Evolutionary conservation across 2,113 vertebrate genomes (phyloP).

Genomic region (Xiphophorus maculatus): DNA sequence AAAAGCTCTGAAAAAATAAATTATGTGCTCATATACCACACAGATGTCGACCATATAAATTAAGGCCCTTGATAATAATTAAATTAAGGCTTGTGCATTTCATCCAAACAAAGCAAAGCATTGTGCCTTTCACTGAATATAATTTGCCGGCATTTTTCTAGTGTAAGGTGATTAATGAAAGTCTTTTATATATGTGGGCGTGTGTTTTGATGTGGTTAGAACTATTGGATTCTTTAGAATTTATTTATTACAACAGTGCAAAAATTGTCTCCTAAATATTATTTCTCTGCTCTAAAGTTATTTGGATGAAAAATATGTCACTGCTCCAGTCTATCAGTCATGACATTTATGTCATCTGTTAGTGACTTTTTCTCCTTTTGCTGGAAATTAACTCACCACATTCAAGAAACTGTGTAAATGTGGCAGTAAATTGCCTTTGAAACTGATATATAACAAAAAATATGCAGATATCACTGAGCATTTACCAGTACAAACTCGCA

Average conservation of each 20-base stretch:
- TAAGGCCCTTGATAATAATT: too few species aligned
- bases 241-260: neutral
- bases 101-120: too few species aligned
- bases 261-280: neutral
- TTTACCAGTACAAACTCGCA: neutral
- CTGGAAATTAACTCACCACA: constrained; percentile 5
- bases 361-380: neutral
- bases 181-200: too few species aligned
- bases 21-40: too few species aligned
- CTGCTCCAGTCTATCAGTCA: constrained; percentile 18
- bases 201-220: too few species aligned
- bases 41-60: too few species aligned
- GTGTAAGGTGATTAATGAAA: too few species aligned
- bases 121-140: too few species aligned
- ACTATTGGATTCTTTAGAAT: neutral
- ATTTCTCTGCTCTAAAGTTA: neutral
- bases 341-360: neutral
- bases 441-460: neutral
- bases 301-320: neutral
- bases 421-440: constrained; percentile 1
- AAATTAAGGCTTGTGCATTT: too few species aligned
- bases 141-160: too few species aligned
- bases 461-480: constrained; percentile 4
- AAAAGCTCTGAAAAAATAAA: too few species aligned
- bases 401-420: constrained; percentile 11